Percentiles rank a stretch among this genome's conserved stretches.
Conservation (phyloP, 2,888 invertebrate genomes). For the Penaeus monodon region DNA sequence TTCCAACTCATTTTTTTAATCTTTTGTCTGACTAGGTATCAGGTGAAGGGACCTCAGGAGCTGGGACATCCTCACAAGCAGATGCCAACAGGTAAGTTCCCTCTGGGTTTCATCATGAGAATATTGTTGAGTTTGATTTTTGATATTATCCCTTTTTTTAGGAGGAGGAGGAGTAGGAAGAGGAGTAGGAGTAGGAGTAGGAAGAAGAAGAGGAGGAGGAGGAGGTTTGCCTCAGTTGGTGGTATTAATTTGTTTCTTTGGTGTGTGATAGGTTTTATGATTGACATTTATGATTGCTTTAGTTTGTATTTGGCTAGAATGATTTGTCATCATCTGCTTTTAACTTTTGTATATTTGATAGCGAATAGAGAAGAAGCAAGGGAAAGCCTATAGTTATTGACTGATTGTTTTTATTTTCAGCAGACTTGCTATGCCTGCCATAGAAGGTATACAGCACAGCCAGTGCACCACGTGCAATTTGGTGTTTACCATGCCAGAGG, state of each 20-base stretch:
- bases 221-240: too few relatives aligned
- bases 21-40: background rate
- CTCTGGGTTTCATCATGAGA: background rate
- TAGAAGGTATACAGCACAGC: conserved; percentile 23
- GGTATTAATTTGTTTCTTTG: too few relatives aligned
- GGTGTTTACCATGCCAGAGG: conserved; percentile 40
- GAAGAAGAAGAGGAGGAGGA: too few relatives aligned
- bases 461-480: conserved; percentile 36
- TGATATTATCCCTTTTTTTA: background rate
- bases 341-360: background rate
- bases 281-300: too few relatives aligned
- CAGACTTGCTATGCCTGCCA: background rate
- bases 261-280: too few relatives aligned
- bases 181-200: too few relatives aligned
- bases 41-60: conserved; percentile 1
- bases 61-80: conserved; percentile 15
- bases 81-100: background rate
- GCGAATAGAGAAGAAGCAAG: background rate
- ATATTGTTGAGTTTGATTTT: background rate
- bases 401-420: conserved; percentile 7
- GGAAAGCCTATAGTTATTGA: background rate
- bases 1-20: background rate
- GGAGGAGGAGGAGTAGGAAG: too few relatives aligned
- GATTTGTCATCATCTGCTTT: too few relatives aligned
- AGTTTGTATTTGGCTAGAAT: too few relatives aligned